Base-by-base conservation (phyloP, 2,888 invertebrate genomes). In the Sclerodermus sp. region DNA sequence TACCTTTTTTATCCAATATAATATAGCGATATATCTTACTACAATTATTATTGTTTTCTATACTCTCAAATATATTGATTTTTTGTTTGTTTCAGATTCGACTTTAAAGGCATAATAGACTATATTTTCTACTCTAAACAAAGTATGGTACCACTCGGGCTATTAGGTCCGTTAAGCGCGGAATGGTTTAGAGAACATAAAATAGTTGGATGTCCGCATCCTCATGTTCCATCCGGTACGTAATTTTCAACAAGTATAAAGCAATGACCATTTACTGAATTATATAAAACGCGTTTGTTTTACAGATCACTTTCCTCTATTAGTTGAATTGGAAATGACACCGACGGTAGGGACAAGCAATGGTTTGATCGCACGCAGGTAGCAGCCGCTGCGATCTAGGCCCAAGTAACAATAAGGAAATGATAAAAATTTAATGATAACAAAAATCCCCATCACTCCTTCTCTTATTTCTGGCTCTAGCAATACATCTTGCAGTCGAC, bases 101-200 rank as follows among this genome's bases (percentile, higher is more conserved):
- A 99, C 80, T 99, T 99, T 83, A 96, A 98, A 81, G 99, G 98
- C 67, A 95, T 98, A 78, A 99, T 99, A 77, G 99, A 99, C 83
- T 99, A 99, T 85, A 96, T 99, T 80, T 98, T 99, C 84, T 96
- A 93, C 80, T 93, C 96, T 62, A 93, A 93, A 78, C 91, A 93
- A 78, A 91, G 92, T 75, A 93, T 99, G 91, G 91, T 91, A 68
- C 93, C 96, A 18, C 83, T 97, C 53, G 98, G 98, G 49, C 84
- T 98, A 47, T 83, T 99, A 47, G 99, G 99, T 1, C 95, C 97
- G 1, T 83, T 98, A 49, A 96, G 96, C 57, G 87, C 89, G 66
- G 92, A 93, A 57, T 96, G 96, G 96, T 85, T 93, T 79, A 86
- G 89, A 67, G 93, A 95, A 70, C 94, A 98, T 82, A 98, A 97